A percentile compares a stretch with the other conserved stretches of the same genome.
phyloP scores from a whole-genome alignment of 2,888 invertebrate species.

The Ophion ellenae region DNA sequence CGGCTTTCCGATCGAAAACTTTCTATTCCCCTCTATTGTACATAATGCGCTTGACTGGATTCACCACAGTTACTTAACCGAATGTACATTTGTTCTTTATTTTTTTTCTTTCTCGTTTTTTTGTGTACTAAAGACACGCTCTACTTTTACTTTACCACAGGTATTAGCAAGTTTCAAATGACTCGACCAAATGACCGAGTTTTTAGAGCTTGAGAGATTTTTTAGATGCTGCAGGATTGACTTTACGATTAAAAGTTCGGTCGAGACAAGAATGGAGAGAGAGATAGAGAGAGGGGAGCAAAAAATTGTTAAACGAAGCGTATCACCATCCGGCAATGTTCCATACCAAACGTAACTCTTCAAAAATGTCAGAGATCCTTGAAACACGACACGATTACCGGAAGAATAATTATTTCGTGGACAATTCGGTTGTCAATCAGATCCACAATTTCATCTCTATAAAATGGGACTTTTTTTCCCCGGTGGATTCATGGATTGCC shows the following conservation, averaged over 20 bases:
- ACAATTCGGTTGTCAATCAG: conserved; percentile 44
- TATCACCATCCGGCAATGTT: conserved; percentile 63
- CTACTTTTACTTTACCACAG: conserved; percentile 56
- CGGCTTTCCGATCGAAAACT: conserved; percentile 64
- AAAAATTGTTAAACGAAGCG: conserved; percentile 62
- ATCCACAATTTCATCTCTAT: conserved; percentile 40
- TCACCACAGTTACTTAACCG: conserved; percentile 59
- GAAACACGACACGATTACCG: conserved; percentile 51
- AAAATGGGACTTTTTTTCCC: conserved; percentile 39
- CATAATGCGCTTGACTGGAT: conserved; percentile 49
- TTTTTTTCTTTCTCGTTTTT: conserved; percentile 31
- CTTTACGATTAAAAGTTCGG: conserved; percentile 53
- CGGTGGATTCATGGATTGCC: conserved; percentile 1
- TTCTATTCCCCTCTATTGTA: conserved; percentile 68
- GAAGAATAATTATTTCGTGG: conserved; percentile 41
- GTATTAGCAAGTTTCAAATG: conserved; percentile 19
- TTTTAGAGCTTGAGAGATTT: conserved; percentile 54
- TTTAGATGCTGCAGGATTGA: conserved; percentile 4
- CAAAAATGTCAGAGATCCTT: conserved; percentile 41
- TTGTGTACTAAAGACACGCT: conserved; percentile 55
- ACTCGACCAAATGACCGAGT: conserved; percentile 42
- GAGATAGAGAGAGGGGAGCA: background rate
- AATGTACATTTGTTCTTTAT: conserved; percentile 32
- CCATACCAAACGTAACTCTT: conserved; percentile 49
- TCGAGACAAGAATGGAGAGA: conserved; percentile 30